A percentile compares a stretch with the other conserved stretches of the same genome.
These are phyloP conservation scores for Leptothorax acervorum DNA, from an alignment of 2,888 invertebrate species.

Conservation along the genomic window DNA sequence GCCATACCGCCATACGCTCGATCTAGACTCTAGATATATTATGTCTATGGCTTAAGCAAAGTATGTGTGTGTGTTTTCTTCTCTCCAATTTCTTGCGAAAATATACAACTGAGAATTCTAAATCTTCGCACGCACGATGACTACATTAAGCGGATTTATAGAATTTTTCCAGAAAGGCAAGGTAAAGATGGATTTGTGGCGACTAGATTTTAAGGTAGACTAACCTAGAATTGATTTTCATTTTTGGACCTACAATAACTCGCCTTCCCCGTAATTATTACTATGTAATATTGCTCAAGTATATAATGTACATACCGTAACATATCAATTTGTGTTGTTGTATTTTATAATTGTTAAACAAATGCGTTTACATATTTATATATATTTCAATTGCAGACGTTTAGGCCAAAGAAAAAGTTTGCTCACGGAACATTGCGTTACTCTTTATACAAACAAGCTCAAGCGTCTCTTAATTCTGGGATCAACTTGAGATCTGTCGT, in stretches of 20 bases:
- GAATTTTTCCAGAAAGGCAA: conserved; percentile 93
- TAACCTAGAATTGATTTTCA: conserved; percentile 24
- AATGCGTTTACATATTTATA: background rate
- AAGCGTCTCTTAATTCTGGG: conserved; percentile 95
- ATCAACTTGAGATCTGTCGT: conserved; percentile 94
- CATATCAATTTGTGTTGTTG: background rate
- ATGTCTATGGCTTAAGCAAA: background rate
- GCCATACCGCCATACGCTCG: too few relatives aligned
- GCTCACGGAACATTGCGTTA: conserved; percentile 94
- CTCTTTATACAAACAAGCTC: conserved; percentile 95
- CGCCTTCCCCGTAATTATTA: background rate
- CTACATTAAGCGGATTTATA: conserved; percentile 89
- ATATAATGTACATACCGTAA: background rate
- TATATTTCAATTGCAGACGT: conserved; percentile 89
- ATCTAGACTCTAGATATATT: too few relatives aligned
- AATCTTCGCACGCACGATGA: conserved; percentile 85
- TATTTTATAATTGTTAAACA: background rate
- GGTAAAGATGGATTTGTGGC: conserved; percentile 85
- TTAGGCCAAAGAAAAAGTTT: conserved; percentile 95
- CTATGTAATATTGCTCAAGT: background rate
- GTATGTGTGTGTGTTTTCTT: background rate
- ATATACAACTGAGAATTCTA: background rate
- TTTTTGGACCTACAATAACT: background rate
- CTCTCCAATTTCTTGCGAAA: background rate
- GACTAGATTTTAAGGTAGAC: background rate